Evolutionary conservation across 2,113 vertebrate species (phyloP).

Genomic region (Canis aureus): DNA sequence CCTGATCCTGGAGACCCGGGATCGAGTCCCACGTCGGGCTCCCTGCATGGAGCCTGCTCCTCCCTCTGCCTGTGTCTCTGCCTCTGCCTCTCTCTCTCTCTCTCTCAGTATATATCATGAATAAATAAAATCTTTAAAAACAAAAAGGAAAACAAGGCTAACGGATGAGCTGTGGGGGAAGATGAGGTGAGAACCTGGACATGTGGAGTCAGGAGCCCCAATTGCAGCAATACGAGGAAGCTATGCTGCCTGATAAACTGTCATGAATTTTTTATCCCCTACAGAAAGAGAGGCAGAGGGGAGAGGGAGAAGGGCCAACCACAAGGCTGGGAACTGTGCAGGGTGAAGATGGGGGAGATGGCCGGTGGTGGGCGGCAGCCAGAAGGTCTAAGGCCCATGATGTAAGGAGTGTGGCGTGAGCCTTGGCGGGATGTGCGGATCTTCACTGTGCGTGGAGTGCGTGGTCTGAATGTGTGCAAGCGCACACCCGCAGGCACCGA

Average conservation of each 20-base stretch:
- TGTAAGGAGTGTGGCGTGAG: neutral
- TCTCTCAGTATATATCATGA: no score
- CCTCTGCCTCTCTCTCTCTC: no score
- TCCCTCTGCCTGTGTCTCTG: no score
- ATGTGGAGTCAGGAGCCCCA: neutral
- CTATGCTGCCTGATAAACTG: neutral
- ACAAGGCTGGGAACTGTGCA: neutral
- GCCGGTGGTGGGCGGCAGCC: neutral
- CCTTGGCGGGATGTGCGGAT: no score
- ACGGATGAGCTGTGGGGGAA: neutral
- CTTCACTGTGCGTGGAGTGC: neutral
- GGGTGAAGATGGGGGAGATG: neutral
- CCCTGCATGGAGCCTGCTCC: no score
- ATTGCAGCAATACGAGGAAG: neutral
- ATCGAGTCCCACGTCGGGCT: no score
- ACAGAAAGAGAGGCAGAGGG: neutral
- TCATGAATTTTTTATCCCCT: neutral
- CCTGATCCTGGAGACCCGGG: no score
- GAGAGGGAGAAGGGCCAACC: neutral
- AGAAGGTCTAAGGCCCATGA: no score
- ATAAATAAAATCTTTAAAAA: no score
- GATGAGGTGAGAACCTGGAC: neutral
- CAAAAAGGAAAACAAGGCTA: neutral
- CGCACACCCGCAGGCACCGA: neutral
- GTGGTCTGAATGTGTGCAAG: neutral